Evolutionary conservation across 2,888 invertebrate species (phyloP).

Genomic region (Eristalis arbustorum): DNA sequence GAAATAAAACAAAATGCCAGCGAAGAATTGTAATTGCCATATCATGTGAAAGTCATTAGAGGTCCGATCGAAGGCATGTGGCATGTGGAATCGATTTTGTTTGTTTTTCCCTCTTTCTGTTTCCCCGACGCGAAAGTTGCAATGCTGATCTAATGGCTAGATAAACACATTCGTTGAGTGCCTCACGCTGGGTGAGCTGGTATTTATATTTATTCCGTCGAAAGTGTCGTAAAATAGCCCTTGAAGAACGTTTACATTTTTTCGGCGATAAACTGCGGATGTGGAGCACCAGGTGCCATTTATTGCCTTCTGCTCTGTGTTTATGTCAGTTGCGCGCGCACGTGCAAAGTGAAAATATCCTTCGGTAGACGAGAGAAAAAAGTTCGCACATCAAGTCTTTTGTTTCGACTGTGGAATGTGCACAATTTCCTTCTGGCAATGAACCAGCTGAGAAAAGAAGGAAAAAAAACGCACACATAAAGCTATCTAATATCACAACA

Average conservation of each 20-base stretch:
- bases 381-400: constrained; percentile 20
- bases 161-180: background rate
- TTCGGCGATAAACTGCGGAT: background rate
- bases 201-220: background rate
- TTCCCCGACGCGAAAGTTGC: background rate
- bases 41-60: constrained; percentile 44
- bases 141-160: background rate
- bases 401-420: constrained; percentile 3
- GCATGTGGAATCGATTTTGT: constrained; percentile 20
- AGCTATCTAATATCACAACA: constrained; percentile 67
- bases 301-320: no score
- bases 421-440: constrained; percentile 53
- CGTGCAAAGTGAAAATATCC: background rate
- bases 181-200: background rate
- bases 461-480: background rate
- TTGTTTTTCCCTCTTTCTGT: background rate
- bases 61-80: constrained; percentile 35
- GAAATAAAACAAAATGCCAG: constrained; percentile 23
- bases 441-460: constrained; percentile 39
- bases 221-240: background rate
- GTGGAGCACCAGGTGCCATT: no score
- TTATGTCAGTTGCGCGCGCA: background rate
- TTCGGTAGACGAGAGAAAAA: background rate
- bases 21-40: constrained; percentile 53
- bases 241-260: background rate